phyloP scores from a whole-genome alignment of 64 coral and sea anemone species.

The Montipora efflorescens region DNA sequence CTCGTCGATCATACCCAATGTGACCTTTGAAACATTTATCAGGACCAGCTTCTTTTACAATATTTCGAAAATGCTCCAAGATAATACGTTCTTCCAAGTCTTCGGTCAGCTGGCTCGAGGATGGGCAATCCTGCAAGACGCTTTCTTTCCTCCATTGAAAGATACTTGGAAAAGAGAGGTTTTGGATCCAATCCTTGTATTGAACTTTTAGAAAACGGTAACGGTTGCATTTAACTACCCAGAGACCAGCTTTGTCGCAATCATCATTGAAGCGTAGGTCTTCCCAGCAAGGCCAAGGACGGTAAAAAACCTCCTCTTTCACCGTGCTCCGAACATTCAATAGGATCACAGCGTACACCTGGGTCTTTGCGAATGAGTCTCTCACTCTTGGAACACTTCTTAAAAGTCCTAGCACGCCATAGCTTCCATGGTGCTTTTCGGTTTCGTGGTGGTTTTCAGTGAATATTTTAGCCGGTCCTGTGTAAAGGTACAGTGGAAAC shows the following conservation, averaged over 20 bases:
- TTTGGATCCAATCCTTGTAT: slow-evolving; percentile 41
- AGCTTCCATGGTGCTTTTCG: background rate
- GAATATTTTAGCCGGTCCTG: slow-evolving; percentile 41
- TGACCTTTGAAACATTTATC: slow-evolving; percentile 33
- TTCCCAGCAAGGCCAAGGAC: slow-evolving; percentile 59
- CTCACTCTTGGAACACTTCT: slow-evolving; percentile 29
- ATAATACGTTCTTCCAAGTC: slow-evolving; percentile 36
- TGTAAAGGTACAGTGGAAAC: slow-evolving; percentile 62
- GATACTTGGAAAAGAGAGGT: background rate
- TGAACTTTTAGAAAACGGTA: slow-evolving; percentile 22
- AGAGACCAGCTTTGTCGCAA: slow-evolving; percentile 48
- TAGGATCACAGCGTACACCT: background rate
- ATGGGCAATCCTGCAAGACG: background rate
- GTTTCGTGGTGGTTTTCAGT: background rate
- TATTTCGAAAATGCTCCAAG: background rate
- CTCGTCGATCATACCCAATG: background rate
- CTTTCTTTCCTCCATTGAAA: slow-evolving; percentile 17
- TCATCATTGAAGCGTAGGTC: slow-evolving; percentile 52
- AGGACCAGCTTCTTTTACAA: background rate
- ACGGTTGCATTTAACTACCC: slow-evolving; percentile 51
- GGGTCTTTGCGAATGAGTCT: slow-evolving; percentile 21
- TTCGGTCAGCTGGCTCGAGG: background rate
- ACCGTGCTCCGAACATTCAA: slow-evolving; percentile 20
- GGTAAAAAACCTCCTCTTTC: slow-evolving; percentile 10
- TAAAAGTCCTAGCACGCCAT: slow-evolving; percentile 49